Base-by-base conservation (phyloP, 1,140 invertebrate species). In the Zaprionus lachaisei region DNA sequence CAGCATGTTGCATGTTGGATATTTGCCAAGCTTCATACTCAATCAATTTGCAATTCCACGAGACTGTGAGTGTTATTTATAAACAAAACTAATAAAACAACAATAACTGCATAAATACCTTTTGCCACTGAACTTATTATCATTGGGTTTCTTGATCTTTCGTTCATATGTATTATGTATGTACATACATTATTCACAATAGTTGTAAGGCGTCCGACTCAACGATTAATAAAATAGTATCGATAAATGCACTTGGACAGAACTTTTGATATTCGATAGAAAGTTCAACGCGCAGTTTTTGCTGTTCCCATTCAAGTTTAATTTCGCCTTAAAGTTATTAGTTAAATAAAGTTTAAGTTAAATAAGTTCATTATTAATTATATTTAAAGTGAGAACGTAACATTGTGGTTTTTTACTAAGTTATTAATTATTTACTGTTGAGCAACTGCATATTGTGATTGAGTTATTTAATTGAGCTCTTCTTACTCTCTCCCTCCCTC, bases 11-110 rank as follows among this genome's bases (percentile, higher is more conserved):
- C 20, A 44, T 2, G 49, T 69, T 72, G 62, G 31, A 38, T 34
- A 28, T n/a, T 65, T 63, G 44, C 28, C 75, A 70, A 55, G 75
- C 37, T 54, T 47, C 17, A 26, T 26, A 41, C 7, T 17, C 41
- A 47, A 47, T 17, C 6, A 44, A 17, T n/a, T 44, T 44, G 15
- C 5, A 17, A 17, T 17, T 17, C 7, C 5, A 2, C n/a, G n/a
- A 44, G n/a, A 44, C 41, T 44, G 6, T 44, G 15, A 2, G 2
- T n/a, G n/a, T 47, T 0, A 47, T 47, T 47, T 17, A 17, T 9
- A 15, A 41, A 41, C 5, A 6, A n/a, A n/a, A n/a, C 2, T 7
- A 41, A 6, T 6, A n/a, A 14, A 41, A 41, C 15, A 31, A 31
- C 7, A 31, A 31, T 31, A 31, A 31, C 28, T 31, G 6, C 28